Conservation (phyloP, 2,888 invertebrate species). For the Amphipoea lucens region DNA sequence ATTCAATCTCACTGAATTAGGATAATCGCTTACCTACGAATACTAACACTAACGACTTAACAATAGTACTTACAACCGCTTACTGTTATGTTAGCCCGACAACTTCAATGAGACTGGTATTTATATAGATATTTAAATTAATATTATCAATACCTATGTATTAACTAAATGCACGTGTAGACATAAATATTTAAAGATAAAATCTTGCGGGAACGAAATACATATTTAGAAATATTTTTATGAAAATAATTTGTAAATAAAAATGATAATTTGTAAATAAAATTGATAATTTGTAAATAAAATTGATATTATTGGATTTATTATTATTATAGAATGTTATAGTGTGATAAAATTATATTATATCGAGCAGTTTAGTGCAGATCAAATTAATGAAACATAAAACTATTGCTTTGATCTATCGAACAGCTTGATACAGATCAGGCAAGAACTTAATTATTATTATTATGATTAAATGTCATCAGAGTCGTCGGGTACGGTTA, state of each 20-base stretch:
- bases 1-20: constrained; percentile 78
- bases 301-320: neutral
- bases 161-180: constrained; percentile 57
- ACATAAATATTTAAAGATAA: constrained; percentile 32
- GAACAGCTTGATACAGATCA: constrained; percentile 19
- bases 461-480: constrained; percentile 34
- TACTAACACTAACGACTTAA: constrained; percentile 52
- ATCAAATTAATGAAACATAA: constrained; percentile 25
- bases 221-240: constrained; percentile 3
- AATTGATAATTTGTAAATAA: no score
- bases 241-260: neutral
- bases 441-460: constrained; percentile 28
- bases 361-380: constrained; percentile 29
- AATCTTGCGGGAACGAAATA: constrained; percentile 3
- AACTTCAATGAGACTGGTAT: constrained; percentile 39
- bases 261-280: no score
- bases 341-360: neutral
- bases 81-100: constrained; percentile 50
- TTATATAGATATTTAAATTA: constrained; percentile 27
- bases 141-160: constrained; percentile 33
- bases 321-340: constrained; percentile 10
- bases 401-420: constrained; percentile 17
- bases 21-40: constrained; percentile 63
- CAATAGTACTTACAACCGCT: constrained; percentile 63
- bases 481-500: constrained; percentile 53